Evolutionary conservation across 2,888 invertebrate species (phyloP), one percentile per base, ranked within the genome.

Genomic region (Vanessa cardui): DNA sequence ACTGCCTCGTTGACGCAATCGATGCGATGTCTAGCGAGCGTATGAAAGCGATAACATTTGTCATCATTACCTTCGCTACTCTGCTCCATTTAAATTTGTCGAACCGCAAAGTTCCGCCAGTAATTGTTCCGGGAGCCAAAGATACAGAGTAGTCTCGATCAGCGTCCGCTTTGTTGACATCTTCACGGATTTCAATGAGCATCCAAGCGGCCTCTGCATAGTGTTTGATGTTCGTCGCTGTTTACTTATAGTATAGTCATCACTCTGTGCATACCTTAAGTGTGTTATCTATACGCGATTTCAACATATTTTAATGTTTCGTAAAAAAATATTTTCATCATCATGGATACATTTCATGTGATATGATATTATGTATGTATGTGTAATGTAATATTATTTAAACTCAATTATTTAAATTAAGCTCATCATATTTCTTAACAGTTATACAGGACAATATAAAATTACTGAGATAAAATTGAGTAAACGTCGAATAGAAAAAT

Each of bases 181-280:
- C 80, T 84, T 81, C 84, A 86, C 85, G 85, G 85, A 86, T 86
- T 80, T 80, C 79, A 81, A 85, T 82, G 79, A 80, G 52, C 66
- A 33, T 21, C 58, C 58, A 47, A 46, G 58, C 65, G 61, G 26
- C 58, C 59, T 39, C 26, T 62, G 44, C 63, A 52, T 65, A 26
- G 1, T 26, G 60, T 45, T 46, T 44, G 31, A 65, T 65, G 64
- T 60, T 46, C 26, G 50, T 58, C 58, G 64, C 64, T 60, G 50
- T 60, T 65, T 46, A 39, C 12, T 12, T 39, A 39, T 39, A 39
- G 8, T 39, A 59, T 58, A 59, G 45, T 16, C 50, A 20, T 59
- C 50, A 58, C 18, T 49, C 45, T 16, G 20, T 45, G 44, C 50
- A 39, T 50, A 44, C 31, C n/a, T 54, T 16, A 16, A 16, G 52